phyloP scores from a whole-genome alignment of 2,797 vertebrate genomes.

The Spinus olivaceus region DNA sequence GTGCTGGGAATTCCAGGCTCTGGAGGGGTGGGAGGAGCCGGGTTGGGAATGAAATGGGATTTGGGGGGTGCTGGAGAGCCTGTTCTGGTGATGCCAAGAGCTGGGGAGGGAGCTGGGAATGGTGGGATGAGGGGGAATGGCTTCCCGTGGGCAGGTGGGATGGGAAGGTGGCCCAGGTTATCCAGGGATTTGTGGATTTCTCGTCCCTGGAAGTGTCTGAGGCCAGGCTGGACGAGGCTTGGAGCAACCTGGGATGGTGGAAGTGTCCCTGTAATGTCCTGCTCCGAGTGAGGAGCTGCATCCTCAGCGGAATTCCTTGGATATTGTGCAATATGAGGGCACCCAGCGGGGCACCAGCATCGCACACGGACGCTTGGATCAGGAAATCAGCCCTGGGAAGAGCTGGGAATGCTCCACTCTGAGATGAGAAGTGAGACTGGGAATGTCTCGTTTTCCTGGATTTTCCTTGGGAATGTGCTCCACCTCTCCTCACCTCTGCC shows the following conservation, averaged over 20 bases:
- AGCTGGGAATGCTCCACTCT: neutral
- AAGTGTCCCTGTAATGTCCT: neutral
- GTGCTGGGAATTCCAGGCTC: neutral
- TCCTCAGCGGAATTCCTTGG: neutral
- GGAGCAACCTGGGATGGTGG: neutral
- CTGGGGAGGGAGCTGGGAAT: neutral
- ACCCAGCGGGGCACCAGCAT: neutral
- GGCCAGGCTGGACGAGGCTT: neutral
- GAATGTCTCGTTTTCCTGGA: neutral
- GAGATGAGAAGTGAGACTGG: neutral
- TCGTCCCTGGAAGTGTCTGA: neutral
- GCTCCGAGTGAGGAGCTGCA: neutral
- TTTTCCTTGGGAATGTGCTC: neutral
- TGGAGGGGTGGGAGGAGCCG: fast-evolving
- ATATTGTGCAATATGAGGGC: fast-evolving
- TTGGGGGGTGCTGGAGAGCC: neutral
- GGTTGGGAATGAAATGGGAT: neutral
- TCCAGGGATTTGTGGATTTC: neutral
- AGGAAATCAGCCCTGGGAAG: neutral
- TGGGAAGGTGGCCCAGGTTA: neutral
- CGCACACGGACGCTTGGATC: fast-evolving
- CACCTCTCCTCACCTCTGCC: neutral
- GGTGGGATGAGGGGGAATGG: neutral
- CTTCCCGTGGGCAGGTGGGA: neutral
- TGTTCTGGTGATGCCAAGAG: fast-evolving